phyloP scores from a whole-genome alignment of 2,113 vertebrate genomes.

The Cepphus grylle region DNA sequence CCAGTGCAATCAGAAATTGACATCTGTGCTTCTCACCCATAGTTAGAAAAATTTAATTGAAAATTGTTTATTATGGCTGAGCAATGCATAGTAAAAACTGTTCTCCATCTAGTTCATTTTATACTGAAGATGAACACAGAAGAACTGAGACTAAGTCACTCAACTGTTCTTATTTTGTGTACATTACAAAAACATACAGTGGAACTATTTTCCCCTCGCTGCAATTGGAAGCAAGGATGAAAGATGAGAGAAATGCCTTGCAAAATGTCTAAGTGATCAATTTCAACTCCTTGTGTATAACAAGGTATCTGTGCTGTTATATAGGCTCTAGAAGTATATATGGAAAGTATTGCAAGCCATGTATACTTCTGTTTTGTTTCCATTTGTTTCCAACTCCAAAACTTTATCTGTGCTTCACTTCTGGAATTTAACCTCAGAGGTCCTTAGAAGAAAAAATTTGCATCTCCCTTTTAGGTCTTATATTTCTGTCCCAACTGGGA shows the following conservation, averaged over 20 bases:
- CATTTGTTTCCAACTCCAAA: background rate
- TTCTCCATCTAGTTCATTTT: conserved; percentile 52
- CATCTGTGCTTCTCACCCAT: background rate
- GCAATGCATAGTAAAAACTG: conserved; percentile 56
- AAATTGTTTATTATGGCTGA: conserved; percentile 59
- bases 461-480: conserved; percentile 20
- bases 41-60: conserved; percentile 22
- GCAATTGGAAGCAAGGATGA: background rate
- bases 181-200: background rate
- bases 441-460: conserved; percentile 16
- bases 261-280: background rate
- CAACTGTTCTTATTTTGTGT: background rate
- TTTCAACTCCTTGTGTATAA: background rate
- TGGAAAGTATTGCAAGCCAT: background rate
- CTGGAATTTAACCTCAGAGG: conserved; percentile 20
- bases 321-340: background rate
- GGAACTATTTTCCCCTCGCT: background rate
- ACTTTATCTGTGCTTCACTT: background rate
- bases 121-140: background rate
- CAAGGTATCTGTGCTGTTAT: background rate
- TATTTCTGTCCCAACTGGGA: conserved; percentile 54
- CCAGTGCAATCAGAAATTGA: conserved; percentile 22
- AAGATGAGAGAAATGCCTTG: background rate
- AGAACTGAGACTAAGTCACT: background rate
- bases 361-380: background rate